Conservation (phyloP, 2,888 invertebrate species). For the Sminthurides aquaticus region DNA sequence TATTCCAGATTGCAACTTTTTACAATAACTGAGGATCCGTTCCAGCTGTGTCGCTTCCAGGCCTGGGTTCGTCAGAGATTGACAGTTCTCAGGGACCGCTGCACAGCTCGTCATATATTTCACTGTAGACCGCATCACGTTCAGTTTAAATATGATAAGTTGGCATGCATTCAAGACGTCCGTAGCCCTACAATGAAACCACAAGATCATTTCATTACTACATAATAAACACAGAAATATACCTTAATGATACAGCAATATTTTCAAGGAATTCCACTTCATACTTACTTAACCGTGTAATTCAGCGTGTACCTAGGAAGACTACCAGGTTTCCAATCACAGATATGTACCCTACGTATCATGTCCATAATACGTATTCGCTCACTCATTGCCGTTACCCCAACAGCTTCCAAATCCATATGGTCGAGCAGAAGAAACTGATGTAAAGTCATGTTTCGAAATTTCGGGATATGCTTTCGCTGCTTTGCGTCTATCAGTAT, state of each 20-base stretch:
- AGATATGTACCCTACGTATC: slow-evolving; percentile 23
- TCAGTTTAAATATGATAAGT: slow-evolving; percentile 4
- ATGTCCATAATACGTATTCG: slow-evolving; percentile 23
- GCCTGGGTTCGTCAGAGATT: not conserved
- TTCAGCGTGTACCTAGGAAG: slow-evolving; percentile 4
- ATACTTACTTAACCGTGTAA: slow-evolving; percentile 10
- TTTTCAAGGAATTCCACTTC: not conserved
- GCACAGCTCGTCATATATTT: slow-evolving; percentile 7
- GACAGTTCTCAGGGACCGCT: not conserved
- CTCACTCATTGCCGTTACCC: slow-evolving; percentile 22
- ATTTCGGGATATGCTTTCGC: slow-evolving; percentile 18
- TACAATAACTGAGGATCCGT: not conserved
- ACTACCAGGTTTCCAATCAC: slow-evolving; percentile 23
- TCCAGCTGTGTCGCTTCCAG: not conserved
- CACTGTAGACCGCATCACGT: slow-evolving; percentile 11
- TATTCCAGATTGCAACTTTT: not conserved
- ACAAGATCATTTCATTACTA: not conserved
- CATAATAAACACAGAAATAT: not conserved
- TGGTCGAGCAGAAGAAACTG: slow-evolving; percentile 27
- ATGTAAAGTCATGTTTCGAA: slow-evolving; percentile 23
- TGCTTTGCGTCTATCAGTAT: slow-evolving; percentile 20
- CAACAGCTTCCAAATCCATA: slow-evolving; percentile 25
- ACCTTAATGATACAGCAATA: not conserved
- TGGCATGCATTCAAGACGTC: not conserved
- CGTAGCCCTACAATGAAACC: not conserved